phyloP scores from a whole-genome alignment of 1,140 invertebrate species.

The Bombus superbus region DNA sequence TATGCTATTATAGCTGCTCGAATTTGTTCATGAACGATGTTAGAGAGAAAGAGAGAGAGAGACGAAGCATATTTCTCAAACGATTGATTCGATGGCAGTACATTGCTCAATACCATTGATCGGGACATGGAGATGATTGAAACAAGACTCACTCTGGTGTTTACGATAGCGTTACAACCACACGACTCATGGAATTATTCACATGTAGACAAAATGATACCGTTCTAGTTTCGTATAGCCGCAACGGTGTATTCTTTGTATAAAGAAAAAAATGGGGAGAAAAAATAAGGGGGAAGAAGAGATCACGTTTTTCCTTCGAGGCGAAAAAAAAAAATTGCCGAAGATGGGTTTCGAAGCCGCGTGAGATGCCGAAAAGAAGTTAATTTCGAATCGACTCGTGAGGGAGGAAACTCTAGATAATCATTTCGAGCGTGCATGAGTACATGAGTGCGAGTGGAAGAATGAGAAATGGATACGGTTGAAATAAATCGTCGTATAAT shows the following conservation, averaged over 20 bases:
- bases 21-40: neutral
- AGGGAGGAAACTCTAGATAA: conserved; percentile 61
- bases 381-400: conserved; percentile 38
- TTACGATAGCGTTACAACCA: conserved; percentile 50
- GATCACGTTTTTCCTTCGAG: conserved; percentile 20
- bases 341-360: conserved; percentile 12
- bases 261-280: neutral
- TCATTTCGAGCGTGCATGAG: conserved; percentile 55
- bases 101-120: conserved; percentile 67
- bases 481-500: neutral
- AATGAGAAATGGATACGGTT: conserved; percentile 17
- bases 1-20: neutral
- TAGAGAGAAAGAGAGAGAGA: neutral
- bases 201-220: conserved; percentile 48
- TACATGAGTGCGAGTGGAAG: conserved; percentile 11
- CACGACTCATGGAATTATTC: conserved; percentile 41
- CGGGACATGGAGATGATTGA: conserved; percentile 35
- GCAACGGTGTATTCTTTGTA: conserved; percentile 60
- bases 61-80: neutral
- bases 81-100: conserved; percentile 50
- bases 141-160: conserved; percentile 49
- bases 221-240: conserved; percentile 41
- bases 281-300: neutral
- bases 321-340: neutral
- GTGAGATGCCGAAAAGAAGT: conserved; percentile 30